Conservation (phyloP, 2,888 invertebrate genomes). For the Carcina quercana region DNA sequence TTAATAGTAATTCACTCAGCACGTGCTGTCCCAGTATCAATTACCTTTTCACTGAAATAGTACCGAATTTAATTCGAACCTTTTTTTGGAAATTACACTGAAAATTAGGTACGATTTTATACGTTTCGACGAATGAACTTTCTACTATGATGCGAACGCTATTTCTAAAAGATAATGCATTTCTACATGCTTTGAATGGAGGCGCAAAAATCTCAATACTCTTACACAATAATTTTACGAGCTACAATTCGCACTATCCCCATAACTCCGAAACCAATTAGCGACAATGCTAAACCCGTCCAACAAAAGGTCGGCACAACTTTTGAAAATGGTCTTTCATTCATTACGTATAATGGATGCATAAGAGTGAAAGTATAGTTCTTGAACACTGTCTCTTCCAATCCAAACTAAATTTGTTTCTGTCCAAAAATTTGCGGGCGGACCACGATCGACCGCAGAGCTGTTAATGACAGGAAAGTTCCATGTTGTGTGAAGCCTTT, state of each 20-base stretch:
- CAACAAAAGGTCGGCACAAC: constrained; percentile 37
- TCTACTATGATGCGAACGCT: no score
- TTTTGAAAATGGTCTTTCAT: constrained; percentile 38
- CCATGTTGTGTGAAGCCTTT: constrained; percentile 35
- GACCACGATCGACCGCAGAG: constrained; percentile 42
- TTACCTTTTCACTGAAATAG: no score
- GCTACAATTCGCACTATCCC: not conserved
- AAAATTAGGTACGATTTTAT: no score
- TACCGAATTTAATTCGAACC: no score
- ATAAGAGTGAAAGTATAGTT: constrained; percentile 55
- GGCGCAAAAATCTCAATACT: no score
- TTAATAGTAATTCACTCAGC: no score
- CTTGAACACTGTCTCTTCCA: constrained; percentile 37
- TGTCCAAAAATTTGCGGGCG: constrained; percentile 38
- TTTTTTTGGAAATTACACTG: no score
- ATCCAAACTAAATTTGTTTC: constrained; percentile 46
- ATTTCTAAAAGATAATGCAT: no score
- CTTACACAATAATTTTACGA: not conserved
- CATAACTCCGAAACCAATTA: constrained; percentile 32
- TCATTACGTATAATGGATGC: constrained; percentile 46
- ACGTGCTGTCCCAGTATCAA: no score
- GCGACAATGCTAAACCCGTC: constrained; percentile 26
- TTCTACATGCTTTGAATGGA: no score
- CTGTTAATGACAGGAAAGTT: constrained; percentile 61
- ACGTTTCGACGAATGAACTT: no score